These are phyloP conservation scores for Lasiurus cinereus DNA, from an alignment of 2,113 vertebrate genomes.

Conservation along the genomic window DNA sequence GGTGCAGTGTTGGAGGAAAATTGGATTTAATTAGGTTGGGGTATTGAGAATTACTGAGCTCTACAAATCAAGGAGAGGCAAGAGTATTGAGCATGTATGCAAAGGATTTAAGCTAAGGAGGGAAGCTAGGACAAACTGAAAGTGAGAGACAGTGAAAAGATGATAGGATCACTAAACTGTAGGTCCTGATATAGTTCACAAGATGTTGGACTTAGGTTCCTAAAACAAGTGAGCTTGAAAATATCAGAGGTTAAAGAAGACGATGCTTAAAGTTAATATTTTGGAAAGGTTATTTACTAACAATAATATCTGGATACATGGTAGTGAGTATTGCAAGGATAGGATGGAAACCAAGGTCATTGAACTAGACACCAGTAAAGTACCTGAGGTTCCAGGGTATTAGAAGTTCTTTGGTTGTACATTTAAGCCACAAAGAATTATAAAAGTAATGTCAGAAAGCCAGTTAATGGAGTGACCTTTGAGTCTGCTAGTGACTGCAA, in stretches of 20 bases:
- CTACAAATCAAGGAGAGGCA: not conserved
- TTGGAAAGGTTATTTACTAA: slow-evolving; percentile 33
- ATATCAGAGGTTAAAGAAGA: not conserved
- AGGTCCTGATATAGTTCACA: not conserved
- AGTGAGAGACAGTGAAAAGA: not conserved
- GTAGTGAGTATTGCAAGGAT: not conserved
- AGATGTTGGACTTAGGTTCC: slow-evolving; percentile 17
- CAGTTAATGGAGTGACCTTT: not conserved
- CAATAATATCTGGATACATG: not conserved
- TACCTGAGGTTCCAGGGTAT: not conserved
- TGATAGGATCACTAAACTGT: not conserved
- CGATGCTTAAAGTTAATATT: not conserved
- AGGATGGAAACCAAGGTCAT: not conserved
- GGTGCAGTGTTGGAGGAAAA: not conserved
- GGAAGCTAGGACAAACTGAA: not conserved
- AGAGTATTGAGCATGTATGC: not conserved
- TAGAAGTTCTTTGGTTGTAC: not conserved
- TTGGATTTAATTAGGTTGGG: not conserved
- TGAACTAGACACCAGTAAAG: not conserved
- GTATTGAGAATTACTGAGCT: not conserved
- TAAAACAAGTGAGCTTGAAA: not conserved
- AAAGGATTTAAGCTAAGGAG: too few relatives aligned
- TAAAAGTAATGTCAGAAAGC: slow-evolving; percentile 30
- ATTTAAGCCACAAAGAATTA: not conserved
- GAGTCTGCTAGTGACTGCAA: not conserved